Base-by-base conservation (phyloP, 2,797 vertebrate species). In the Microcaecilia unicolor region DNA sequence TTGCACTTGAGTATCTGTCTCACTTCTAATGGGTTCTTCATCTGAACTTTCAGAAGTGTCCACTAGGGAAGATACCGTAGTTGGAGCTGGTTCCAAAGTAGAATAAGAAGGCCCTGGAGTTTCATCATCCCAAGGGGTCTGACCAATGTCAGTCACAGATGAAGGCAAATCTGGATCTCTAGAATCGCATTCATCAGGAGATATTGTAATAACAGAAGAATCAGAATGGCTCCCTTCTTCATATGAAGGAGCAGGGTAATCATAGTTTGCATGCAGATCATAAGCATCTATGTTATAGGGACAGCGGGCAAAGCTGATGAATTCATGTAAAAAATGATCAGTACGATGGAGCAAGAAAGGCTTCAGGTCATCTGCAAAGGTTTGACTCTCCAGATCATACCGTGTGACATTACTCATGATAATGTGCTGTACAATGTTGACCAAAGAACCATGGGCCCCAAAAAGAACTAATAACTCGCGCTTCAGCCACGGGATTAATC, bases 91-190 rank as follows among this genome's bases (percentile, higher is more conserved):
- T 18, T 92, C 87, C 12, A 84, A 72, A 2, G 76, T 74, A 12
- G 89, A 93, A 36, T 97, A 97, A 0, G 94, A 98, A 3, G 95
- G 93, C 2, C 95, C 93, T 0, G 94, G 94, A 1, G 92, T 97
- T 76, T 98, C 95, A 46, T 97, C 94, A 26, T 98, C 95, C 92
- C 92, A 98, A 3, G 84, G 55, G 1, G 88, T 80, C 28, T 88
- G 85, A 44, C 55, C 57, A 10, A 77, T 49, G 27, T 61, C 63
- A 40, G 77, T 53, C 5, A 52, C 18, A 10, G 81, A 53, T 14
- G 57, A 61, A 39, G 48, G 76, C 8, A 50, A 60, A 42, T 83
- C 83, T 10, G 70, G 22, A 4, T 81, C 80, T 13, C 60, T 52
- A 2, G 54, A 48, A 40, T 64, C 64, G 1, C 72, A 64, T 11